Base-by-base conservation (phyloP, 1,140 invertebrate genomes). In the Elysia chlorotica region DNA sequence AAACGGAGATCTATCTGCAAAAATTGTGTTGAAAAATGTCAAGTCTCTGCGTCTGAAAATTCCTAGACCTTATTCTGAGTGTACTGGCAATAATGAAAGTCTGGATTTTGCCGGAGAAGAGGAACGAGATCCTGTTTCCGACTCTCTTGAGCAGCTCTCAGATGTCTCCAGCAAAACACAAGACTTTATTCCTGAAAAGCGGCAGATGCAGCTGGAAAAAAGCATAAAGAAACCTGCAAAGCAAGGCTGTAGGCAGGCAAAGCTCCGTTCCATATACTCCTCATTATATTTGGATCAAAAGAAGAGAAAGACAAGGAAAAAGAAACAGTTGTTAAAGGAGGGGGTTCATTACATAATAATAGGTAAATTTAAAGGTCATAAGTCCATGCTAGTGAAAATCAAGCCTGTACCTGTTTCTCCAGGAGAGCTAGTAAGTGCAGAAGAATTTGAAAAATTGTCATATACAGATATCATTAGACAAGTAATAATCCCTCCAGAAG, bases 341-440 rank as follows among this genome's bases (percentile, higher is more conserved):
- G 66, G 70, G 21, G 71, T 81, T 19, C 80, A 83, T 74, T 84
- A 82, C 74, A 77, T 83, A 65, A 75, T 83, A 23, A 74, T 79
- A n/a, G 79, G 77, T 10, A 85, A 79, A 74, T 83, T 83, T 48
- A 82, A 82, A 78, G 82, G 81, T 37, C 61, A 73, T 59, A 78
- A 78, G 72, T 65, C 74, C 62, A 80, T 85, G 80, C 41, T 74
- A 28, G 80, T 83, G 21, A 75, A 78, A 23, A 25, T 83, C 25
- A 59, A 79, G 21, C 79, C 73, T 30, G 70, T 80, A 23, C 74
- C 80, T 28, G 67, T 81, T 10, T 37, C 21, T 19, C 31, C 69
- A 19, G 68, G 54, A 70, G 71, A 78, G 59, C 61, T 56, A 30
- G 77, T 83, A 19, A 79, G 73, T 65, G 78, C 74, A 10, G 65